Conservation (phyloP, 2,888 invertebrate genomes). For the Cephus nigrinus region DNA sequence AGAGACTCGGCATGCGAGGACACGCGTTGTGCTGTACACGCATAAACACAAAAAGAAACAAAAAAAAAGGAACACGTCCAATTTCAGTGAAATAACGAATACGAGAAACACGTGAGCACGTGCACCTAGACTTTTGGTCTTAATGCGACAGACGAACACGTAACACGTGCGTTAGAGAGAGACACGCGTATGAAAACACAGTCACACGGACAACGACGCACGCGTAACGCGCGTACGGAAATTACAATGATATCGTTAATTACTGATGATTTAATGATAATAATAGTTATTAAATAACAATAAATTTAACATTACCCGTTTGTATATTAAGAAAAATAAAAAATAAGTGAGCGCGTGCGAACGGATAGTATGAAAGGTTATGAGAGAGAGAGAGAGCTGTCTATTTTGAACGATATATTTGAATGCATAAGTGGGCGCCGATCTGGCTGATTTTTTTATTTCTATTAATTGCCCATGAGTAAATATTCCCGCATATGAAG, state of each 20-base stretch:
- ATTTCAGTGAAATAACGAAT: neutral
- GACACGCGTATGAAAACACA: conserved; percentile 8
- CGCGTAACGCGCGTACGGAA: conserved; percentile 30
- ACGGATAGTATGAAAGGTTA: neutral
- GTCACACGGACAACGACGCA: conserved; percentile 28
- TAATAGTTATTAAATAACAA: conserved; percentile 33
- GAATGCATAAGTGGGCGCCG: conserved; percentile 44
- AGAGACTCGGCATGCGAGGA: neutral
- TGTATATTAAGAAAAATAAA: conserved; percentile 42
- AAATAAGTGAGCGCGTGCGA: conserved; percentile 26
- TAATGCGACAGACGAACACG: neutral
- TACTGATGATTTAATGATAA: conserved; percentile 35
- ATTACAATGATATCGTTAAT: conserved; percentile 34
- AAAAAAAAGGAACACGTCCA: neutral
- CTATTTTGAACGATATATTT: conserved; percentile 31
- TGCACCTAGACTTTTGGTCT: neutral
- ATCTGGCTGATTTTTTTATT: conserved; percentile 50
- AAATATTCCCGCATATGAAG: conserved; percentile 49
- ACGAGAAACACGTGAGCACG: neutral
- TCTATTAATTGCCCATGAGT: conserved; percentile 51
- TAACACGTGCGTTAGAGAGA: neutral
- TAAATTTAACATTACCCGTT: conserved; percentile 42
- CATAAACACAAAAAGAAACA: neutral
- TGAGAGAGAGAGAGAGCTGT: conserved; percentile 23
- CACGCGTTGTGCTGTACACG: neutral